Conservation (phyloP, 2,113 vertebrate species). For the Rhinopomastus cyanomelas region DNA sequence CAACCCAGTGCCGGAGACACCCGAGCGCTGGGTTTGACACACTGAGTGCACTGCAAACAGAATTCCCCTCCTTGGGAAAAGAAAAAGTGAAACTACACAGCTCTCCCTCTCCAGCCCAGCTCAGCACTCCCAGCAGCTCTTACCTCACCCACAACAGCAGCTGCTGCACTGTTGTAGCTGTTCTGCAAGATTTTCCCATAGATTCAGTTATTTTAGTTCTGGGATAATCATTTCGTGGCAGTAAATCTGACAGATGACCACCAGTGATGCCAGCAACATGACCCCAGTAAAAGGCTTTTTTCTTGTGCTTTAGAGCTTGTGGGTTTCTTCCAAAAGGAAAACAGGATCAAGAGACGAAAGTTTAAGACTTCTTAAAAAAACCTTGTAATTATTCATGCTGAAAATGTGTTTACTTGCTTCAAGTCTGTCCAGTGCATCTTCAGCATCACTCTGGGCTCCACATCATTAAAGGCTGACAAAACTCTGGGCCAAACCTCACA, state of each 20-base stretch:
- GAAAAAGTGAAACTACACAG: conserved; percentile 56
- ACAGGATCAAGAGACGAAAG: neutral
- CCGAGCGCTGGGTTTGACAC: neutral
- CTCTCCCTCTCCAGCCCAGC: neutral
- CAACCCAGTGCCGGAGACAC: neutral
- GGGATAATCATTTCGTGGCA: neutral
- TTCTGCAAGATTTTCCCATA: neutral
- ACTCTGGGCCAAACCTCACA: neutral
- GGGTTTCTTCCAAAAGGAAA: neutral
- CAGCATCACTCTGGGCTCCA: neutral
- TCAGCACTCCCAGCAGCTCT: neutral
- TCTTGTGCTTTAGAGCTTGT: neutral
- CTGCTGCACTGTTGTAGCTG: neutral
- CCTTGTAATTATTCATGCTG: fast-evolving
- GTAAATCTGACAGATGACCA: neutral
- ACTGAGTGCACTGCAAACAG: neutral
- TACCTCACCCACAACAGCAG: neutral
- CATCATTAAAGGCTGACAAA: neutral
- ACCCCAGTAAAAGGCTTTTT: neutral
- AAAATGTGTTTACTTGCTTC: neutral
- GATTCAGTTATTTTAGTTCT: neutral
- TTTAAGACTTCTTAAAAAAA: neutral
- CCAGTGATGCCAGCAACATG: neutral
- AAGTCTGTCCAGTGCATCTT: neutral
- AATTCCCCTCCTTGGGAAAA: conserved; percentile 3